Conservation (phyloP, 2,113 vertebrate genomes). For the Pterocles gutturalis region DNA sequence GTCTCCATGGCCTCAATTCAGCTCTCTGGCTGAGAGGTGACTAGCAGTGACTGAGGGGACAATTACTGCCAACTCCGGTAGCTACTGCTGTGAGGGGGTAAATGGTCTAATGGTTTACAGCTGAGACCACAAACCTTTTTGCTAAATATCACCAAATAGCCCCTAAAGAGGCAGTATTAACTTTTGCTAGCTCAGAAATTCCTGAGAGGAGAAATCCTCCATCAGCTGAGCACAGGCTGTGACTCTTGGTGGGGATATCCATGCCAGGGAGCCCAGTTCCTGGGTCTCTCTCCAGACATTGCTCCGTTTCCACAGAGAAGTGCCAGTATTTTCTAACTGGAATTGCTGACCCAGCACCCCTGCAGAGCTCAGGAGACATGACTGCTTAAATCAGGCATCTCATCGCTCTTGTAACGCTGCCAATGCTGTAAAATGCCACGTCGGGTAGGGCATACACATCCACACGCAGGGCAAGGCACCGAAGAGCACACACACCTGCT, state of each 20-base stretch:
- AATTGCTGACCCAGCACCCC: background rate
- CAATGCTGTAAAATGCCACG: background rate
- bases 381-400: background rate
- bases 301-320: background rate
- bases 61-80: background rate
- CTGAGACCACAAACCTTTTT: background rate
- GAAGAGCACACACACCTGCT: background rate
- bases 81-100: background rate
- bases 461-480: fast-evolving
- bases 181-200: background rate
- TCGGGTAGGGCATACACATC: background rate
- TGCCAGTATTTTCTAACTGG: background rate
- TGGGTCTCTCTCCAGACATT: background rate
- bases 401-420: background rate
- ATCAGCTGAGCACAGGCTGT: background rate
- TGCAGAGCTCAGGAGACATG: background rate
- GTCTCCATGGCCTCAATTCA: background rate
- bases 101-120: background rate
- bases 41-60: background rate
- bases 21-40: background rate
- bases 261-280: too few species aligned
- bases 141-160: background rate
- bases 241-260: background rate
- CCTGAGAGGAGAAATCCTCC: background rate
- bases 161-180: background rate